Evolutionary conservation across 2,113 vertebrate genomes (phyloP), one percentile per base, ranked within the genome.

Genomic region (Dipodomys merriami): DNA sequence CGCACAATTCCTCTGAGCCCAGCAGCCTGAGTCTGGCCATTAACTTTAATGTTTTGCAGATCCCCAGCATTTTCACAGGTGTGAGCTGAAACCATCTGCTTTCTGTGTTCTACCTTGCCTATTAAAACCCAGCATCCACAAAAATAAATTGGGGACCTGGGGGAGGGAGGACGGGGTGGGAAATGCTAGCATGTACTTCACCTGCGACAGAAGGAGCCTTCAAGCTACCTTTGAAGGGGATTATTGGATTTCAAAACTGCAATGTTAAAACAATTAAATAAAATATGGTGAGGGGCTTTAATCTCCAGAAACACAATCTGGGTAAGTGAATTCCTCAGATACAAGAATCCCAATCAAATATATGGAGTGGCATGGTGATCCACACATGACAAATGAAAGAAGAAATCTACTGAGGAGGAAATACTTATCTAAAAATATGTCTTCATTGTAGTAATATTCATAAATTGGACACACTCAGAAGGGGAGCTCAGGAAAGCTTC

Each of bases 401-500:
- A 94, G 95, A 96, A 97, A 97, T 93, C 97, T 96, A 97, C 90
- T 83, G 83, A 95, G 90, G 95, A 83, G 93, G 95, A 96, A 97
- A 97, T 94, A 78, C 83, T 94, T 91, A 95, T 86, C 92, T 95
- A 93, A 97, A 97, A 97, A 92, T 94, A 97, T 39, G 96, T 98
- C 97, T 96, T 96, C 93, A 95, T 68, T 90, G 96, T 95, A 94
- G 88, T 85, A 94, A 96, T 96, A 96, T 94, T 97, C 97, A 96
- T 97, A 96, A 97, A 97, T 97, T 95, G 97, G 97, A 96, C 96
- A 98, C 97, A 97, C 95, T 98, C 95, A 97, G 97, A 98, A 98
- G 64, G 97, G 98, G 97, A 98, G 97, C 97, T 98, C 97, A 97
- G 97, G 96, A 98, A 97, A 98, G 97, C 98, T 98, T 97, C 99